Conservation (phyloP, 2,113 vertebrate species). For the Brachypodius melanocephalos region DNA sequence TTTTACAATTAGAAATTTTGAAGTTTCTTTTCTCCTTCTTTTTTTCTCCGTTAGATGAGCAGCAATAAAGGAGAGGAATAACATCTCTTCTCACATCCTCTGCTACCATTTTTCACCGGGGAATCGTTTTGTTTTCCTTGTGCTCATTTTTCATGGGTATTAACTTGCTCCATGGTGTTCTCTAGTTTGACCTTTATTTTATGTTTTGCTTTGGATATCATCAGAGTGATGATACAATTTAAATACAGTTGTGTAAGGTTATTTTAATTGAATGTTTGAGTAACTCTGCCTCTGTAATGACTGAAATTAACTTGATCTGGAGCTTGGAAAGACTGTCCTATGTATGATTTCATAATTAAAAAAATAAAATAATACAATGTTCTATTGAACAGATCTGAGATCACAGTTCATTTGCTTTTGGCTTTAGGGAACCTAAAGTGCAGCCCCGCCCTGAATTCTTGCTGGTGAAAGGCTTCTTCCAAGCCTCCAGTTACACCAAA, state of each 20-base stretch:
- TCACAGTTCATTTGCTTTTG: constrained; percentile 32
- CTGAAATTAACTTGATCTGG: constrained; percentile 16
- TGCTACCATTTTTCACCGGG: constrained; percentile 17
- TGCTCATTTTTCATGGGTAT: constrained; percentile 39
- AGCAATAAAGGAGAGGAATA: constrained; percentile 29
- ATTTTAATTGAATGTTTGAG: constrained; percentile 28
- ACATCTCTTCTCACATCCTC: neutral
- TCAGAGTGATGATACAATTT: constrained; percentile 29
- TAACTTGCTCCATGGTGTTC: constrained; percentile 13
- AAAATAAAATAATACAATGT: neutral
- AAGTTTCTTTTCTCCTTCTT: neutral
- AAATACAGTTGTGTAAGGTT: constrained; percentile 2
- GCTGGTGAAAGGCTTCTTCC: neutral
- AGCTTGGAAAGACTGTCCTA: neutral
- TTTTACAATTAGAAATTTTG: neutral
- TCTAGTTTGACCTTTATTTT: constrained; percentile 46
- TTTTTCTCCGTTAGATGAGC: neutral
- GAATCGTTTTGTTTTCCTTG: constrained; percentile 19
- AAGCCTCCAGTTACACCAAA: neutral
- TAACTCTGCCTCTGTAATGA: neutral
- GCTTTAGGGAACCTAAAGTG: neutral
- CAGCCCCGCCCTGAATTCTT: neutral
- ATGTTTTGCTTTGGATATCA: constrained; percentile 26
- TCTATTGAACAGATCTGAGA: neutral
- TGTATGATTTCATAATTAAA: neutral